Percentiles rank a stretch among this genome's conserved stretches.
These are phyloP conservation scores for Aporrectodea caliginosa DNA, from an alignment of 1,140 invertebrate genomes.

Conservation along the genomic window DNA sequence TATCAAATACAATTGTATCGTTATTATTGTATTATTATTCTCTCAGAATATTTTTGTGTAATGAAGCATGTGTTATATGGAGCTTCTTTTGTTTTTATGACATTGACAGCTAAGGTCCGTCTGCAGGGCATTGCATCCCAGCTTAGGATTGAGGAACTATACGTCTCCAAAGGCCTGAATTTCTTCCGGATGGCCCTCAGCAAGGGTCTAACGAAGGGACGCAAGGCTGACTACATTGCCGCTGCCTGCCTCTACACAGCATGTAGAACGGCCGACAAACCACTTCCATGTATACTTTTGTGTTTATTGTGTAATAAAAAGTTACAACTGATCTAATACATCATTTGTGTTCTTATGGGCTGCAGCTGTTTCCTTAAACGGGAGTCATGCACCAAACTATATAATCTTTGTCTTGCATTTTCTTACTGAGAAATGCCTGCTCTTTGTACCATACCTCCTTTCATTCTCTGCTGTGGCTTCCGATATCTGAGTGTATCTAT, in stretches of 20 bases:
- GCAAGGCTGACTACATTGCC: constrained; percentile 84
- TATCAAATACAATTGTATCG: not conserved
- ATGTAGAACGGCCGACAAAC: constrained; percentile 84
- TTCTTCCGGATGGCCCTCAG: constrained; percentile 94
- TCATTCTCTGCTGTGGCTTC: too few relatives aligned
- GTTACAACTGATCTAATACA: too few relatives aligned
- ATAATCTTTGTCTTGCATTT: too few relatives aligned
- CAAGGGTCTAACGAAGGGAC: constrained; percentile 73
- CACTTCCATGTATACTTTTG: constrained; percentile 71
- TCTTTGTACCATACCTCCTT: too few relatives aligned
- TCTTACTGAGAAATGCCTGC: too few relatives aligned
- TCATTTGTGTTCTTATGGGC: too few relatives aligned
- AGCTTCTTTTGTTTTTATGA: not conserved
- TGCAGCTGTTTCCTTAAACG: too few relatives aligned
- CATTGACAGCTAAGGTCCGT: constrained; percentile 44
- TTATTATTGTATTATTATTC: not conserved
- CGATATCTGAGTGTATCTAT: too few relatives aligned
- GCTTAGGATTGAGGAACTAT: constrained; percentile 76
- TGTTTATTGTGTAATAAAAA: too few relatives aligned
- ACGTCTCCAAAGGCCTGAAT: constrained; percentile 86
- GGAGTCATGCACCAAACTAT: too few relatives aligned
- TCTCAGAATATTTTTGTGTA: not conserved
- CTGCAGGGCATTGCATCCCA: constrained; percentile 53
- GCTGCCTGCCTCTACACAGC: constrained; percentile 97
- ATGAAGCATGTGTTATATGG: not conserved